Percentiles rank a stretch among this genome's conserved stretches.
Evolutionary conservation across 2,888 invertebrate species (phyloP).

Genomic region (Trissonchulus latispiculum): DNA sequence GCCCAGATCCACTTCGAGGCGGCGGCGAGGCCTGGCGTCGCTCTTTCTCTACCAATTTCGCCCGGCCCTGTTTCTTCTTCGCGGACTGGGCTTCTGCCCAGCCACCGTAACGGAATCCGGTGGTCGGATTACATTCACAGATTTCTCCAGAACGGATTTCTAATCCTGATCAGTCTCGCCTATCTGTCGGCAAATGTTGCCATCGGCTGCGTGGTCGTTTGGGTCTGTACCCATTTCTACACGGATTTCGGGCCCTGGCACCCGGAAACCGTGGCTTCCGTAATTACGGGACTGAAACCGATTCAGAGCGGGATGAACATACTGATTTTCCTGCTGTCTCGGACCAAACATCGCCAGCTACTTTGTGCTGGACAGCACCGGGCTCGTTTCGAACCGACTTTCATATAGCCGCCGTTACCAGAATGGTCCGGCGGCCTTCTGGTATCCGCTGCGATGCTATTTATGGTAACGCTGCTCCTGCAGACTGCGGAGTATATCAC

Average conservation of each 20-base stretch:
- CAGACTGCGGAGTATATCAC: background rate
- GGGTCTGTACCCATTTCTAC: no score
- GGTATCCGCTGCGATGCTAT: background rate
- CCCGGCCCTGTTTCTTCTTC: no score
- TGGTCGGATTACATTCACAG: no score
- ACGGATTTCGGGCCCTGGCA: background rate
- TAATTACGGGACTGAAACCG: background rate
- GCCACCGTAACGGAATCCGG: no score
- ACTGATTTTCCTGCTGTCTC: background rate
- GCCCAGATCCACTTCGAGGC: no score
- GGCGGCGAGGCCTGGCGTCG: no score
- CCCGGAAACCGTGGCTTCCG: background rate
- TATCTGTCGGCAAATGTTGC: no score
- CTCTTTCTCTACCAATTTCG: no score
- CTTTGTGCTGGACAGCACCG: background rate
- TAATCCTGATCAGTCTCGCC: no score
- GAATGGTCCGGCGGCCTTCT: background rate
- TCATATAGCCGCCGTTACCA: background rate
- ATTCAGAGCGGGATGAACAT: background rate
- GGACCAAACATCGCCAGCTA: background rate
- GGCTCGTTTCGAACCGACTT: background rate
- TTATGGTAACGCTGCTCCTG: background rate
- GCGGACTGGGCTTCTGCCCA: no score
- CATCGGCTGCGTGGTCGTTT: no score
- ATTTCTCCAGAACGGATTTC: no score